Evolutionary conservation across 1,140 invertebrate species (phyloP).

Genomic region (Aphelenchoides besseyi): DNA sequence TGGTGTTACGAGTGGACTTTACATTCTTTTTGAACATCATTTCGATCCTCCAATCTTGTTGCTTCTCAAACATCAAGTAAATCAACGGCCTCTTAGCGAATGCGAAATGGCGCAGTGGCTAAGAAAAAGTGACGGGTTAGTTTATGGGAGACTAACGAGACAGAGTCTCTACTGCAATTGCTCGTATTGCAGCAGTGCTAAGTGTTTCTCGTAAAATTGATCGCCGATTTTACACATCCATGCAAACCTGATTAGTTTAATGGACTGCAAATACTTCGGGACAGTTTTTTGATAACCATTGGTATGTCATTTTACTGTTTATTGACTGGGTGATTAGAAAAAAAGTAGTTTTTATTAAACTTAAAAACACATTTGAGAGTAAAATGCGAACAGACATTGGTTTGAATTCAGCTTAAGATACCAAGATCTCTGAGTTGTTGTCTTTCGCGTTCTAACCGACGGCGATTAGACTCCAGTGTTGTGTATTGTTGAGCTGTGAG

Average conservation of each 20-base stretch:
- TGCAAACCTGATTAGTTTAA: neutral
- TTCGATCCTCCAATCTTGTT: too few species aligned
- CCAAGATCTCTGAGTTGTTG: conserved; percentile 41
- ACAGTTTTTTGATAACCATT: neutral
- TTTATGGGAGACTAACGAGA: neutral
- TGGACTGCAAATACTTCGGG: conserved; percentile 7
- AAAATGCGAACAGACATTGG: too few species aligned
- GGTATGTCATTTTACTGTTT: neutral
- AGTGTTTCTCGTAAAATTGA: conserved; percentile 9
- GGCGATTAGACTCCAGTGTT: conserved; percentile 41
- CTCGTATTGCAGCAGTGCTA: neutral
- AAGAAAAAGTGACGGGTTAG: neutral
- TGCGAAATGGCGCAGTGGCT: neutral
- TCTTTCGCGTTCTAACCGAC: conserved; percentile 37
- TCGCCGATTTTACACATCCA: conserved; percentile 12
- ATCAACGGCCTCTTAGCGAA: too few species aligned
- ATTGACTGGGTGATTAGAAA: conserved; percentile 22
- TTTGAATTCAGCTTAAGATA: too few species aligned
- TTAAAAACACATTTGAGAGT: too few species aligned
- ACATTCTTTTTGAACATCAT: too few species aligned
- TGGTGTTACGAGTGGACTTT: too few species aligned
- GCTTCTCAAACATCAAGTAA: too few species aligned
- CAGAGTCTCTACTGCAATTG: neutral
- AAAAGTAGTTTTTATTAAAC: too few species aligned
- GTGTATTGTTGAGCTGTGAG: conserved; percentile 29